Evolutionary conservation across 2,888 invertebrate species (phyloP).

Genomic region (Aelia acuminata): DNA sequence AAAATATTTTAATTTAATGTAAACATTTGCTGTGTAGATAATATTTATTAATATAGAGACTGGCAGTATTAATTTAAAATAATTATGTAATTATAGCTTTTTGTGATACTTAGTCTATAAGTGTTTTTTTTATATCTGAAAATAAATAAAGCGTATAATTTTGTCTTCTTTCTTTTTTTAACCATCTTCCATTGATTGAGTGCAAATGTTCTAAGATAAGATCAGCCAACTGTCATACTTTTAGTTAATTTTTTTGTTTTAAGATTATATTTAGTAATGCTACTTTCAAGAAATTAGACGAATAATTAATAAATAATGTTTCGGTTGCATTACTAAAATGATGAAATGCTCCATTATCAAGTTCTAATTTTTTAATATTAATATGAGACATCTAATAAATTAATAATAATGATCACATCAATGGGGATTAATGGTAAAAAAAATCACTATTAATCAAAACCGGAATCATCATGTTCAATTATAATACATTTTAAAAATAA

Average conservation of each 20-base stretch:
- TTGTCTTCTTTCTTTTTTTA: neutral
- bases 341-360: neutral
- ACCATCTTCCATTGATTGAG: neutral
- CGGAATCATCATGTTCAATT: too few species aligned
- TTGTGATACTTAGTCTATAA: constrained; percentile 11
- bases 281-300: neutral
- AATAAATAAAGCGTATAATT: neutral
- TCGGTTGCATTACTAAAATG: too few species aligned
- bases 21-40: neutral
- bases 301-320: too few species aligned
- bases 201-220: constrained; percentile 2
- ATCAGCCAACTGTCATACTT: too few species aligned
- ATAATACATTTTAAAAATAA: too few species aligned
- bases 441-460: too few species aligned
- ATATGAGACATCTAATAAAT: too few species aligned
- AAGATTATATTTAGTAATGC: neutral
- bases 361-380: neutral
- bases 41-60: neutral
- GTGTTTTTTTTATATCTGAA: neutral
- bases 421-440: too few species aligned
- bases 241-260: too few species aligned
- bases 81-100: neutral
- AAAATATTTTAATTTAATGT: neutral
- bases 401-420: neutral
- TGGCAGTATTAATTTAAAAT: constrained; percentile 28